Evolutionary conservation across 2,113 vertebrate genomes (phyloP), one percentile per base, ranked within the genome.

Genomic region (Hemichromis elongatus): DNA sequence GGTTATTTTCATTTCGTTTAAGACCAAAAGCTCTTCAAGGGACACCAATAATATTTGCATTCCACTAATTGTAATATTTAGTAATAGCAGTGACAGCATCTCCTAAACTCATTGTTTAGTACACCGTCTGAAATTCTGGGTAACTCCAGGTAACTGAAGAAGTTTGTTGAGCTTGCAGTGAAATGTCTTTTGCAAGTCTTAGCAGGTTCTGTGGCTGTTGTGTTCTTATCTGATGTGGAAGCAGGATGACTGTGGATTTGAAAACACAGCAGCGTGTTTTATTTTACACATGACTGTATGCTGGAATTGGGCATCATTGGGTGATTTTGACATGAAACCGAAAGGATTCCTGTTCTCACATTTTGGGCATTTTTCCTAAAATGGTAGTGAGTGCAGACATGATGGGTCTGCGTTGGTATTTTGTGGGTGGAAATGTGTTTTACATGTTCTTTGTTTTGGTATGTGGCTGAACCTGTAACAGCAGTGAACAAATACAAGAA

Each of bases 371-470:
- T 75, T 52, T 50, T n/a, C 26, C 45, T 30, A 75, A 30, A 75
- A 52, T 50, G 16, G 16, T 50, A 75, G 42, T 14, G 66, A 70
- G 8, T 70, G 40, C 70, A 75, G 42, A 30, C 26, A 47, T 57
- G 40, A 26, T 80, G 24, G 57, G 19, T 77, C 4, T 81, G n/a
- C 82, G 14, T 54, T 85, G 14, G 7, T 59, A 40, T 66, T 28
- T 61, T 84, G 85, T 91, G 84, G 78, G 77, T 63, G 57, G 82
- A 85, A 24, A 35, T 87, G 18, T 86, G 84, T 79, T 55, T 56
- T 40, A 50, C 33, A n/a, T 83, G 57, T 52, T 57, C 68, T 80
- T 80, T 78, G 56, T 86, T 57, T 54, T 24, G 61, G 26, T 18
- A 77, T 85, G 84, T 86, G 80, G 52, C 57, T 88, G 80, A 89